Base-by-base conservation (phyloP, 2,797 vertebrate genomes). In the Peromyscus melanophrys region DNA sequence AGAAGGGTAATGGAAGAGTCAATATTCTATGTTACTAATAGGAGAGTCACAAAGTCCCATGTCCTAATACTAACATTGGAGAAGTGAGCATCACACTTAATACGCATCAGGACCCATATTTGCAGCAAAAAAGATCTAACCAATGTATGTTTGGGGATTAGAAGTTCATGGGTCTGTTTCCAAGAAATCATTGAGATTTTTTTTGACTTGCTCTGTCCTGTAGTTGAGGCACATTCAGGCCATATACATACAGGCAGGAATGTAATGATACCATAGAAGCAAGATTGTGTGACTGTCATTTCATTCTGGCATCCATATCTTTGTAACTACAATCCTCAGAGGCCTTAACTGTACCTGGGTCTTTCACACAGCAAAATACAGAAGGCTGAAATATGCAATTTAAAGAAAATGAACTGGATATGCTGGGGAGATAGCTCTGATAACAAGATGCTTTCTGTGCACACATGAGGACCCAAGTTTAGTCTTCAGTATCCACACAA, bases 331-430 rank as follows among this genome's bases (percentile, higher is more conserved):
- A 19, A 0, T 49, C 49, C 49, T 13, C 9, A 61, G 19, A 65
- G 27, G 3, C 23, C 12, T 6, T 40, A 67, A 49, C 37, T 21
- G 11, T 29, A 61, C 10, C 11, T 6, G 25, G 6, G 7, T 75
- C 46, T 96, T 82, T 89, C 31, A 92, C 31, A 73, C 3, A 29
- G n/a, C 31, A 73, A 37, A 57, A 65, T 78, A 89, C 57, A 80
- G 29, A 94, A 34, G 43, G 73, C 4, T 17, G n/a, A 21, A 43
- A 8, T 59, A 19, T 1, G 13, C 34, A 27, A 31, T 92, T 90
- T 40, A 14, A 76, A 37, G 25, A 78, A 61, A 86, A 71, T 25
- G 10, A 61, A 14, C 46, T 40, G 37, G 31, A 13, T 31, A 23
- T 13, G 10, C n/a, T 57, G 10, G 37, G 5, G 17, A 29, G 23